Percentiles rank a stretch among this genome's conserved stretches.
These are phyloP conservation scores for Alouatta palliata DNA, from an alignment of 2,113 vertebrate genomes.

Conservation along the genomic window DNA sequence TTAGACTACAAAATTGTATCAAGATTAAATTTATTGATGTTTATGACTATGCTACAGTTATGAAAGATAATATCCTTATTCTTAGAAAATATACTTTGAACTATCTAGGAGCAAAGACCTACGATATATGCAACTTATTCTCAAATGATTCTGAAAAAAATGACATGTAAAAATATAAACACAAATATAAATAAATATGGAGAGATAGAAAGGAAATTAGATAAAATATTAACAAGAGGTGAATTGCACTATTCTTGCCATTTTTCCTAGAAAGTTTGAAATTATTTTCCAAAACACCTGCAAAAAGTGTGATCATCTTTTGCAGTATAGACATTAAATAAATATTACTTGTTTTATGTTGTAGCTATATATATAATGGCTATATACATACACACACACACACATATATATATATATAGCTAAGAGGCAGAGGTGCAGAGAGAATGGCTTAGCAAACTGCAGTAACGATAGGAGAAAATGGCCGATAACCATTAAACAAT, in stretches of 20 bases:
- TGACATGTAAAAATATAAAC: not conserved
- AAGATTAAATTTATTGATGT: not conserved
- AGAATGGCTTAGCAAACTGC: not conserved
- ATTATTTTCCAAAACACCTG: constrained; percentile 12
- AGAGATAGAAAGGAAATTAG: not conserved
- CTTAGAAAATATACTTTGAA: constrained; percentile 20
- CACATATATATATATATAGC: no score
- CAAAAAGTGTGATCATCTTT: not conserved
- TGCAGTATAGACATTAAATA: not conserved
- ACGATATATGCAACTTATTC: not conserved
- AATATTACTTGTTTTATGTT: not conserved
- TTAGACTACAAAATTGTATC: not conserved
- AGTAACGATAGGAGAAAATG: not conserved
- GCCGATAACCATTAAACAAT: not conserved
- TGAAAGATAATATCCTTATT: not conserved
- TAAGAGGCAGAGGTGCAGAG: not conserved
- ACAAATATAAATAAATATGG: not conserved
- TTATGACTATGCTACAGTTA: not conserved
- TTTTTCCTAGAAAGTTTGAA: not conserved
- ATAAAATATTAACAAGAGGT: not conserved
- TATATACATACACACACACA: no score
- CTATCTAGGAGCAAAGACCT: not conserved
- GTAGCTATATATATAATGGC: not conserved
- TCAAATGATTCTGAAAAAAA: not conserved
- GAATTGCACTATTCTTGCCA: not conserved